Percentiles rank a stretch among this genome's conserved stretches.
phyloP scores from a whole-genome alignment of 2,113 vertebrate genomes.

The Tenebrosternarchus preto region DNA sequence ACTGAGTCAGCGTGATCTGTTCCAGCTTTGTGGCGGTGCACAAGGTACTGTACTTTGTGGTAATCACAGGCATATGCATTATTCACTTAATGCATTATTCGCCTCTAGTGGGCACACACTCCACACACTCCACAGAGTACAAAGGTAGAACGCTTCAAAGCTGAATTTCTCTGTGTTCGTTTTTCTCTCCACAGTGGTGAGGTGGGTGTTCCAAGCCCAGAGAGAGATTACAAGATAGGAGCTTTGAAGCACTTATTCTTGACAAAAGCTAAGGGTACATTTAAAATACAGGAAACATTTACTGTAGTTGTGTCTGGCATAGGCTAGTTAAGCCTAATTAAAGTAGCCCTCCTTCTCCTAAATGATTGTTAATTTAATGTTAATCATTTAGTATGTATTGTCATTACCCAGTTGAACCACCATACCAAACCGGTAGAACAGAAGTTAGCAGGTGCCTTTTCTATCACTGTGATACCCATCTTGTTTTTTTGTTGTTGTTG shows the following conservation, averaged over 20 bases:
- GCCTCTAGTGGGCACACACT: conserved; percentile 34
- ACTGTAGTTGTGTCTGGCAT: background rate
- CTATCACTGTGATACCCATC: background rate
- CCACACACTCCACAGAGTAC: conserved; percentile 32
- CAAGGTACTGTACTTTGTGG: conserved; percentile 32
- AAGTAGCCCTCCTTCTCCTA: background rate
- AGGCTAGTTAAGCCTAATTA: conserved; percentile 5
- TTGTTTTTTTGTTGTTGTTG: background rate
- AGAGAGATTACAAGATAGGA: conserved; percentile 1
- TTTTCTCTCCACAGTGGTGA: conserved; percentile 15
- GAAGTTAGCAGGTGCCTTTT: conserved; percentile 1
- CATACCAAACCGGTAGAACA: background rate
- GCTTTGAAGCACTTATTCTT: conserved; percentile 19
- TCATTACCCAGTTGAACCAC: background rate
- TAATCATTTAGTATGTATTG: background rate
- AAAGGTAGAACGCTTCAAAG: conserved; percentile 25
- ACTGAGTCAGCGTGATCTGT: conserved; percentile 8
- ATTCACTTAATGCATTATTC: conserved; percentile 57
- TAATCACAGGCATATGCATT: conserved; percentile 52
- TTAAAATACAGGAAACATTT: conserved; percentile 6
- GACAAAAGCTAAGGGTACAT: background rate
- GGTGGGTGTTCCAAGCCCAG: conserved; percentile 8
- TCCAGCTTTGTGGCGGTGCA: conserved; percentile 22
- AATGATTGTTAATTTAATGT: background rate
- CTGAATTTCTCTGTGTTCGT: conserved; percentile 10